Evolutionary conservation across 2,888 invertebrate species (phyloP), one percentile per base, ranked within the genome.

Genomic region (Pristionchus mayeri): DNA sequence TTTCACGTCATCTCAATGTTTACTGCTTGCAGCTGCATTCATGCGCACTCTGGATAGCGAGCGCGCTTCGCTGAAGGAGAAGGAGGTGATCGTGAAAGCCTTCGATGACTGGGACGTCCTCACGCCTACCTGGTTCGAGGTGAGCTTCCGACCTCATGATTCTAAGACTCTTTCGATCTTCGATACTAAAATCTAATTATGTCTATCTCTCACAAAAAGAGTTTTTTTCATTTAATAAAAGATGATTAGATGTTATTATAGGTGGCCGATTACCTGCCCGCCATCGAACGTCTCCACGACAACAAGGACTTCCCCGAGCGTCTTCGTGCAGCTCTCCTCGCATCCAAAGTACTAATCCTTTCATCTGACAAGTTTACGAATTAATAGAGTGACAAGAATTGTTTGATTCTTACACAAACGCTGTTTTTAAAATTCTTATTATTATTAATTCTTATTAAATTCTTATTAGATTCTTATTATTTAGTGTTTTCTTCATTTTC

Each of bases 281-380:
- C 84, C 34, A 87, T 91, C 92, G 98, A 99, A 94, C 96, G 97
- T 93, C 94, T 99, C 44, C 97, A 98, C 93, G 98, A 98, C 94
- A 97, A 98, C 93, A 95, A 96, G 92, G 94, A 94, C 54, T 96
- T 99, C 93, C 93, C 88, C 95, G 96, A 98, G 93, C 96, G 97
- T 92, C 96, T 97, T 92, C 94, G 98, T 84, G 98, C 99, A 80
- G 98, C 98, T 44, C 95, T 99, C 90, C 97, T 99, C 7, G 98
- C 98, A 9, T 98, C 98, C 90, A 99, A 99, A 94, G 87, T 85
- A 27, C 4, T 6, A 44, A 6, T 13, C 44, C 44, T 9, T 44
- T 44, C 44, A 44, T 44, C 6, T 9, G 11, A 11, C 13, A 50
- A 50, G 52, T 11, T 50, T 11, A 16, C 52, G 11, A 50, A 50